Base-by-base conservation (phyloP, 2,888 invertebrate species). In the Spicauda simplicius region DNA sequence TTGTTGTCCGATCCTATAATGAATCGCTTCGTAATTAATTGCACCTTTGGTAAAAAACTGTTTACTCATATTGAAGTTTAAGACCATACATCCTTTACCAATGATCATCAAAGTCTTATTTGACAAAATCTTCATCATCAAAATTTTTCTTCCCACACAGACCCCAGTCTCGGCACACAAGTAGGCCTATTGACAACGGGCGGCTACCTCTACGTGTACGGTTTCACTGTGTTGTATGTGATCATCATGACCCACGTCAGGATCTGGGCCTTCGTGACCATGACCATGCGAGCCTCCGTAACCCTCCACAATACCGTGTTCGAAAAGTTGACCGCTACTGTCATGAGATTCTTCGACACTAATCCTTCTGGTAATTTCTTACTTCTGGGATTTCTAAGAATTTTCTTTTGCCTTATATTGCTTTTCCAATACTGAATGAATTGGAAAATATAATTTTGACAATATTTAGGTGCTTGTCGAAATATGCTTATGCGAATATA, bases 231-330 rank as follows among this genome's bases (percentile, higher is more conserved):
- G 16, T 18, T 85, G 2, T 77, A 81, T 0, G 85, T 94, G 12
- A 93, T 95, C 41, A 25, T 94, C 0, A 82, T 94, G 69, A 88
- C 93, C 0, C 90, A 91, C 8, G 72, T 89, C 1, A 88, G 96
- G 70, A 95, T 96, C 61, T 74, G 94, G 0, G 77, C 94, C 3
- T 96, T 95, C 80, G 96, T 95, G 69, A 80, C 86, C 33, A 90
- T 94, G 75, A 94, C 95, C 60, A 94, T 96, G 87, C 93, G 94
- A 37, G 95, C 96, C 0, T 96, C 96, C 1, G 91, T 92, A 72
- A 95, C 94, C 72, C 91, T 98, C 30, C 97, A 98, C 81, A 94
- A 96, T 75, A 84, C 86, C 1, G 97, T 98, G 94, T 97, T 98
- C 79, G 82, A 90, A 18, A 94, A 95, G 72, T 88, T 98, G 50